Evolutionary conservation across 92 coral and sea anemone genomes (phyloP).

Genomic region (Ricordea florida): DNA sequence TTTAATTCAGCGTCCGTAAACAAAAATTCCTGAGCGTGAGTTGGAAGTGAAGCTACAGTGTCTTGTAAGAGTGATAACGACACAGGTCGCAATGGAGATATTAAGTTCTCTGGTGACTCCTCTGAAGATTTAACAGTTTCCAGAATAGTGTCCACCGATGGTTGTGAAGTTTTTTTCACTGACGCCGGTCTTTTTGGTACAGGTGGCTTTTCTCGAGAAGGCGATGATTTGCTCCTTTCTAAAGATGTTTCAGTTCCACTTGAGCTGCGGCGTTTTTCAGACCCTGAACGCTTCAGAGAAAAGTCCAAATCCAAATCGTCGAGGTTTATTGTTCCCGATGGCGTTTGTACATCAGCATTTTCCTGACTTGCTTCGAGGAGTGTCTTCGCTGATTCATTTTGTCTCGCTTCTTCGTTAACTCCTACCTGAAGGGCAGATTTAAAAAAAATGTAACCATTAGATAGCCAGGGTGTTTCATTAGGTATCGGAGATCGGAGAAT

Average conservation of each 20-base stretch:
- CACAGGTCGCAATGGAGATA: conserved; percentile 60
- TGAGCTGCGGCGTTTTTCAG: conserved; percentile 26
- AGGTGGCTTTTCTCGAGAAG: conserved; percentile 27
- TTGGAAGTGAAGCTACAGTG: conserved; percentile 60
- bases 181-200: conserved; percentile 64
- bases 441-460: no score
- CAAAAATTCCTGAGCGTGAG: conserved; percentile 54
- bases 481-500: no score
- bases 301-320: neutral
- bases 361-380: no score
- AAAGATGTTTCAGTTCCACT: neutral
- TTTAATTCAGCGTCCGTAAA: conserved; percentile 12
- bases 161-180: conserved; percentile 4
- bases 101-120: conserved; percentile 4
- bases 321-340: neutral
- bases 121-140: conserved; percentile 2
- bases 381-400: no score
- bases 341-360: no score
- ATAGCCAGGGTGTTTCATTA: no score
- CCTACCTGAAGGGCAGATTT: no score
- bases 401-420: no score
- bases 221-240: conserved; percentile 26
- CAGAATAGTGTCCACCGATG: conserved; percentile 9
- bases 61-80: conserved; percentile 56
- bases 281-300: neutral